Percentiles rank a stretch among this genome's conserved stretches.
These are phyloP conservation scores for Pristionchus pacificus DNA, from an alignment of 1,140 invertebrate species.

Conservation along the genomic window DNA sequence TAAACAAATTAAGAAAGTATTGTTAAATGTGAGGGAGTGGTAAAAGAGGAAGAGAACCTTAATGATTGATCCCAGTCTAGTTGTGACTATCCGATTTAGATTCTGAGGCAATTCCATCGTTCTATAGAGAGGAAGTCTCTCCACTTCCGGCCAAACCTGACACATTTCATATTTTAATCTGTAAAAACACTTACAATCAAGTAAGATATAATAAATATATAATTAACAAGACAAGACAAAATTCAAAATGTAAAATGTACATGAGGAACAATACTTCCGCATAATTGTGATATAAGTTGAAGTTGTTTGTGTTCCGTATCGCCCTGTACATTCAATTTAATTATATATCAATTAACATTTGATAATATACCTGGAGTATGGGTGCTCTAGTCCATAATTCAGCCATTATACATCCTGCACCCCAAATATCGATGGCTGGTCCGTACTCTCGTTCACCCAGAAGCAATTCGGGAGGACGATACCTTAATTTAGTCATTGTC, in stretches of 20 bases:
- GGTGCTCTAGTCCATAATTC: constrained; percentile 93
- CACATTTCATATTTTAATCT: not conserved
- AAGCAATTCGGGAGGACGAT: constrained; percentile 81
- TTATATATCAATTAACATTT: not conserved
- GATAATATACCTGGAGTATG: constrained; percentile 65
- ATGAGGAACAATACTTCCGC: constrained; percentile 87
- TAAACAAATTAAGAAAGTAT: too few relatives aligned
- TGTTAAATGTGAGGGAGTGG: constrained; percentile 79
- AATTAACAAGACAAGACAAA: not conserved
- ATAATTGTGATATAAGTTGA: constrained; percentile 87
- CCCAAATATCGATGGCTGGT: constrained; percentile 94
- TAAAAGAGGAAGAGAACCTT: not conserved
- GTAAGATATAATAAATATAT: not conserved
- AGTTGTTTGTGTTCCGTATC: constrained; percentile 92
- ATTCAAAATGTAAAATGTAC: constrained; percentile 1
- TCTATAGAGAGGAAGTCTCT: constrained; percentile 81
- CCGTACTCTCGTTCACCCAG: constrained; percentile 91
- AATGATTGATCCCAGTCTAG: not conserved
- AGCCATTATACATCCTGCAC: constrained; percentile 96
- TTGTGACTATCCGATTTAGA: not conserved
- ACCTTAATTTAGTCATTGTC: too few relatives aligned
- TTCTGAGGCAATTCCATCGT: constrained; percentile 78
- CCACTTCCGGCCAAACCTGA: constrained; percentile 80
- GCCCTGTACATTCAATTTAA: constrained; percentile 65
- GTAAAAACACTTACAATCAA: not conserved